Percentiles rank a stretch among this genome's conserved stretches.
phyloP scores from a whole-genome alignment of 2,113 vertebrate species.

The Peromyscus leucopus region DNA sequence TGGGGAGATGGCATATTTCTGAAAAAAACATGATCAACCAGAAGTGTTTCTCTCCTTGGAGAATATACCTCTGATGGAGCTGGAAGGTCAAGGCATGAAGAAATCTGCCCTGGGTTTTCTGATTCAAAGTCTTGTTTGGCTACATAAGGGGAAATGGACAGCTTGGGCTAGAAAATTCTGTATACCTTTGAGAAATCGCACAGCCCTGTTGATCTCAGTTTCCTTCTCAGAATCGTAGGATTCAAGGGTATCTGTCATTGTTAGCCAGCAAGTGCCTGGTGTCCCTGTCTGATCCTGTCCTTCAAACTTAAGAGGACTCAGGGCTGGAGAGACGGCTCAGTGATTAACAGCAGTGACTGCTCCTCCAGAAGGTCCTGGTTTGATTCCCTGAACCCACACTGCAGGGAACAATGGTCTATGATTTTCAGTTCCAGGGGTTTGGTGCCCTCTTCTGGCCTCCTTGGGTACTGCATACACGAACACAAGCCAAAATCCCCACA shows the following conservation, averaged over 20 bases:
- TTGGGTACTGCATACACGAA: not conserved
- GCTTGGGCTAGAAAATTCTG: too few species aligned
- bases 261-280: rapidly evolving
- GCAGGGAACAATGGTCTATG: not conserved
- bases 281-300: not conserved
- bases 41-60: not conserved
- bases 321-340: not conserved
- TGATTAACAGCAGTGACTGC: not conserved
- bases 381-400: not conserved
- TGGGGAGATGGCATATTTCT: not conserved
- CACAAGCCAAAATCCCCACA: not conserved
- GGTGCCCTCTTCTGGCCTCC: not conserved
- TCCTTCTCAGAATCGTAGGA: not conserved
- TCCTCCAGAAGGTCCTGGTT: not conserved
- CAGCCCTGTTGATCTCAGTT: not conserved
- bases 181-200: not conserved
- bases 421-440: not conserved
- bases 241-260: rapidly evolving
- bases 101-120: not conserved
- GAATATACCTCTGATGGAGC: not conserved
- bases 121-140: not conserved
- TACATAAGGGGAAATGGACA: not conserved
- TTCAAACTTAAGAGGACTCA: not conserved
- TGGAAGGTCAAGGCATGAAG: not conserved
- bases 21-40: not conserved